phyloP scores from a whole-genome alignment of 1,140 invertebrate genomes.

The Platyscapa corneri region DNA sequence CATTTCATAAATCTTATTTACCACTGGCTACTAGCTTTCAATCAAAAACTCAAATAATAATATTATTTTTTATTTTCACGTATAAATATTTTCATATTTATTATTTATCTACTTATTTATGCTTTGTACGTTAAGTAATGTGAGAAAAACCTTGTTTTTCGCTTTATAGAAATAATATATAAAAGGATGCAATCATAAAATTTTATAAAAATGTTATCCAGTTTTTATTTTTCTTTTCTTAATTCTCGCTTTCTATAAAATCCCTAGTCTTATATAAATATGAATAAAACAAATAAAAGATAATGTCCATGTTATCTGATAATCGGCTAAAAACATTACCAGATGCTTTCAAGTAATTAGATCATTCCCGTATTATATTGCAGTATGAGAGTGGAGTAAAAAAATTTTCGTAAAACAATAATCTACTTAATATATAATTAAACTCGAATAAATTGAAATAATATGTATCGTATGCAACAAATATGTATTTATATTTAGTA shows the following conservation, averaged over 20 bases:
- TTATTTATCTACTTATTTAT: neutral
- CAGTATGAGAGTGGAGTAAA: neutral
- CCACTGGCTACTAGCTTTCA: neutral
- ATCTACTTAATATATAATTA: neutral
- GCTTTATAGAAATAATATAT: neutral
- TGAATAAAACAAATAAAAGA: neutral
- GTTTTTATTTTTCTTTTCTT: neutral
- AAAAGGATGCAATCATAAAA: neutral
- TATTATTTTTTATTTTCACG: neutral
- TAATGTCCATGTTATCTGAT: neutral
- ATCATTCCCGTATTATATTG: neutral
- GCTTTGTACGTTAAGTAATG: neutral
- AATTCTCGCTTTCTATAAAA: neutral
- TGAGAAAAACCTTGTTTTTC: neutral
- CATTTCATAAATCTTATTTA: constrained; percentile 7
- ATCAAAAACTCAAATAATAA: neutral
- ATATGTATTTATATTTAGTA: neutral
- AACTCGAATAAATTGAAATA: neutral
- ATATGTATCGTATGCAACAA: neutral
- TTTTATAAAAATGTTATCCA: neutral
- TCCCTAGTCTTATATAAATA: neutral
- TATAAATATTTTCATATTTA: constrained; percentile 2
- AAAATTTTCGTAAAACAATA: neutral
- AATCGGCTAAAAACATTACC: neutral
- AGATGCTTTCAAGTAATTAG: neutral